Evolutionary conservation across 2,113 vertebrate genomes (phyloP), one percentile per base, ranked within the genome.

Genomic region (Caracal caracal): DNA sequence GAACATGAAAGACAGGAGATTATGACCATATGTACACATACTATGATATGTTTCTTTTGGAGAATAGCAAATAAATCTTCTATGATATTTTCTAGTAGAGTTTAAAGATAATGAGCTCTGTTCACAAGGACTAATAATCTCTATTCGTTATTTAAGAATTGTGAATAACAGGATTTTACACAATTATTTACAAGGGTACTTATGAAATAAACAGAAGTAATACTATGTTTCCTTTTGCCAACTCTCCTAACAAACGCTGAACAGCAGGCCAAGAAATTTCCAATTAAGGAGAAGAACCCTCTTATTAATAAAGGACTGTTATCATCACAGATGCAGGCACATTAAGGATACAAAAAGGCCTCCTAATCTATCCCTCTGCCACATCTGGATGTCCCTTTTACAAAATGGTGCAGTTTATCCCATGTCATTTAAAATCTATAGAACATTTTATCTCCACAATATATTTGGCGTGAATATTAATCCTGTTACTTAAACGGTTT

Each of bases 191-290:
- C 49, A 92, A 83, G 66, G 12, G 35, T 68, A 83, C 49, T 94
- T 91, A 94, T 40, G 78, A 97, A 80, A 93, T 68, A 95, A 96
- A 95, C 33, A 93, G 59, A 97, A 96, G 19, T 92, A 87, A 93
- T 68, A 93, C 26, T 63, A 78, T 2, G 19, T 17, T 88, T 86
- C 79, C 26, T 88, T 91, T 94, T 40, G 33, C 33, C 70, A 96
- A 37, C 19, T 92, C 90, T 95, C 90, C 49, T 89, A 85, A 92
- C 15, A 94, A 93, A 80, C 1, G 10, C 43, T 85, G 33, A 95
- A 79, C 6, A 94, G 30, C 16, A 94, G 33, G 51, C 53, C 26
- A 86, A 93, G 26, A 96, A 81, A 87, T 81, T 92, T 92, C 37
- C 73, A 95, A 84, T 96, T 85, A 93, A 83, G 68, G 95, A 73